Evolutionary conservation across 2,113 vertebrate species (phyloP).

Genomic region (Thomomys bottae): DNA sequence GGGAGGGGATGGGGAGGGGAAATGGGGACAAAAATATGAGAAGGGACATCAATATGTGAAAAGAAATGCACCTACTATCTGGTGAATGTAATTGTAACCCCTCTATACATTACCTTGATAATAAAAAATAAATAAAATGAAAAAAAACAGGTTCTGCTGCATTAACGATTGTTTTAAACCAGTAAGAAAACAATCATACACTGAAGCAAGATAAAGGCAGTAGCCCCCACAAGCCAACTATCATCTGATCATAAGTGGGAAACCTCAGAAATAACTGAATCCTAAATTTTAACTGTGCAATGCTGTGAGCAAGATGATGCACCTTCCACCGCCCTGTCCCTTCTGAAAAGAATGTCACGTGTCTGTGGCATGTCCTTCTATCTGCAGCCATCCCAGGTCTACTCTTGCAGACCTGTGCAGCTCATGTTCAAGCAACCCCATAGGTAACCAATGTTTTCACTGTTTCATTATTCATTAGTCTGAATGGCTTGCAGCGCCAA

Average conservation of each 20-base stretch:
- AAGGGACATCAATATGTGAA: too few species aligned
- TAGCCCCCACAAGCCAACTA: background rate
- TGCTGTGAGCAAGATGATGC: background rate
- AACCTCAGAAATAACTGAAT: background rate
- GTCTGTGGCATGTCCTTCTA: too few species aligned
- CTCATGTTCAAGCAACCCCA: background rate
- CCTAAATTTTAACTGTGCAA: background rate
- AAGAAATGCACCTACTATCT: too few species aligned
- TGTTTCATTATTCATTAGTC: background rate
- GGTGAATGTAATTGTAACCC: too few species aligned
- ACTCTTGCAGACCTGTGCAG: background rate
- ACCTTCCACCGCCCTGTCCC: background rate
- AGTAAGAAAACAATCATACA: background rate
- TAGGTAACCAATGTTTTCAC: background rate
- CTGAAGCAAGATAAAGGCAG: conserved; percentile 23
- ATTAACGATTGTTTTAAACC: background rate
- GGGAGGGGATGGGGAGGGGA: too few species aligned
- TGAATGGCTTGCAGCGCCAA: background rate
- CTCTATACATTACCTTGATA: too few species aligned
- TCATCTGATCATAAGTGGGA: background rate
- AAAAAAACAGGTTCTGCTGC: background rate
- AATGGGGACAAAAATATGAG: too few species aligned
- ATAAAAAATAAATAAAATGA: too few species aligned
- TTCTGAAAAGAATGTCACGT: background rate
- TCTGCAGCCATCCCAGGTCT: too few species aligned